Percentiles rank a stretch among this genome's conserved stretches.
Evolutionary conservation across 1,140 invertebrate species (phyloP).

Genomic region (Diorhabda elongata): DNA sequence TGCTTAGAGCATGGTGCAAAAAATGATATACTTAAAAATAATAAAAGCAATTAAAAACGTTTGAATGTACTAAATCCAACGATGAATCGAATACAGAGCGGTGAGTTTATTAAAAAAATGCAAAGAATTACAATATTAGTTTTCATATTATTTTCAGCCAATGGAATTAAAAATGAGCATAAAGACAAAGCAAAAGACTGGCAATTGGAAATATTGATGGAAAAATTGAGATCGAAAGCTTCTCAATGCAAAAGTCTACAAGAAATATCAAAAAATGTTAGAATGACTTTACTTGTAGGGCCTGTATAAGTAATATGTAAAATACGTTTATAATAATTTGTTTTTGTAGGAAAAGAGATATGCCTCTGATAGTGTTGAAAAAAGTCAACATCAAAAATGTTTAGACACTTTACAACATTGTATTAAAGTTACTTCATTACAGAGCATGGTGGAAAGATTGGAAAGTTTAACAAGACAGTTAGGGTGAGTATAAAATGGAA

Average conservation of each 20-base stretch:
- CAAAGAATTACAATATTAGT: not conserved
- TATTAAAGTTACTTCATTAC: conserved; percentile 86
- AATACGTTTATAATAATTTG: not conserved
- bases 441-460: conserved; percentile 86
- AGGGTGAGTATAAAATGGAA: conserved; percentile 53
- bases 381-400: conserved; percentile 81
- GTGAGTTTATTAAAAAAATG: not conserved
- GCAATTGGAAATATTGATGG: conserved; percentile 81
- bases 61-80: not conserved
- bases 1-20: too few species aligned
- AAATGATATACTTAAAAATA: too few species aligned
- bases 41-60: not conserved
- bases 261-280: conserved; percentile 79
- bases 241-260: conserved; percentile 71
- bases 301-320: conserved; percentile 8
- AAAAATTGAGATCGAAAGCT: conserved; percentile 73
- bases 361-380: conserved; percentile 76
- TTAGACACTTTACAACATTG: conserved; percentile 89
- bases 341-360: conserved; percentile 72
- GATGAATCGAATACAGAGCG: not conserved
- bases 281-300: conserved; percentile 77
- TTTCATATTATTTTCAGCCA: not conserved
- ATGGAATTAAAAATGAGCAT: conserved; percentile 9
- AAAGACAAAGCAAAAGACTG: conserved; percentile 64
- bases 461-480: conserved; percentile 86